Evolutionary conservation across 2,113 vertebrate genomes (phyloP), one percentile per base, ranked within the genome.

Genomic region (Mus pahari): DNA sequence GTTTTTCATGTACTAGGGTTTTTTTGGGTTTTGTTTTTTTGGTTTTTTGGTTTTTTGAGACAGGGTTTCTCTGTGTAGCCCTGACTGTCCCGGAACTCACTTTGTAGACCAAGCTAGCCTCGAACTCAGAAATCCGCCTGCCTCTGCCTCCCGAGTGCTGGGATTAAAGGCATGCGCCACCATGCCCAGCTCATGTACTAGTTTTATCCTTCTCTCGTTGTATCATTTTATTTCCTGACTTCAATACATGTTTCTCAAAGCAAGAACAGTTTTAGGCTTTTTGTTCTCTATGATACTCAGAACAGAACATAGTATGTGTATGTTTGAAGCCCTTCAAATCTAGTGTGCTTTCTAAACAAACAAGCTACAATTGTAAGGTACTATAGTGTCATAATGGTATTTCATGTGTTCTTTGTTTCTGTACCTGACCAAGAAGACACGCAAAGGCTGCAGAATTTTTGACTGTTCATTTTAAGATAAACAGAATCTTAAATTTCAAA

Each of bases 401-500:
- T 86, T 75, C 60, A 89, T 14, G 73, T 17, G 60, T 87, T 73
- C 45, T 39, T 1, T 78, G 33, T 94, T 96, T 86, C 45, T 89
- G 64, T 70, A 53, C 45, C n/a, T 90, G 26, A 12, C 74, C 64
- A 92, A 50, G 91, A 90, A 89, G 9, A 10, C 82, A 58, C n/a
- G 33, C 13, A 28, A 62, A 88, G 7, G 19, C 81, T 92, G 16
- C 70, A 95, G 31, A 91, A 22, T 16, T 92, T 70, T 64, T 31
- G 64, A 22, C 19, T 75, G 19, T 91, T 96, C 78, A 75, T 73
- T 95, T 74, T 16, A 20, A 71, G 70, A 92, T 58, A 92, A 90
- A 96, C 24, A 90, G 31, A 93, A 90, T 77, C 22, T 81, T 94
- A 96, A 92, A 62, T 68, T 96, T 92, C 53, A 92, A 62, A 95